Percentiles rank a stretch among this genome's conserved stretches.
These are phyloP conservation scores for Patella vulgata DNA, from an alignment of 1,140 invertebrate genomes.

Conservation along the genomic window DNA sequence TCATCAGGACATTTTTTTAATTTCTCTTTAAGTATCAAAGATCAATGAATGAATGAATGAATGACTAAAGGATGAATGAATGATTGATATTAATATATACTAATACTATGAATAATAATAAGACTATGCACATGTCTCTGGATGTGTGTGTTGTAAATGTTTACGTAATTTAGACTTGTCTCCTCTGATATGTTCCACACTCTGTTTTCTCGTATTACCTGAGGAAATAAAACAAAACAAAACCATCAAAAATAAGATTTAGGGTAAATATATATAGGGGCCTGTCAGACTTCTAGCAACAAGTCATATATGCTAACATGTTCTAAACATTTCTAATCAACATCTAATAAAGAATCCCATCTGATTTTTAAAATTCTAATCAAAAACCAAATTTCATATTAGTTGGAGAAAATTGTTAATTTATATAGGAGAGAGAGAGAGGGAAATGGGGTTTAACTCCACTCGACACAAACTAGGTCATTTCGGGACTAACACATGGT, in stretches of 20 bases:
- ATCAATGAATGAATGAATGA: too few relatives aligned
- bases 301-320: too few relatives aligned
- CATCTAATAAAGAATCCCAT: neutral
- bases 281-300: too few relatives aligned
- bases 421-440: too few relatives aligned
- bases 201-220: conserved; percentile 60
- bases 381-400: neutral
- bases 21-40: too few relatives aligned
- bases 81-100: too few relatives aligned
- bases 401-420: neutral
- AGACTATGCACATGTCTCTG: conserved; percentile 48
- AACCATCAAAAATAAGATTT: neutral
- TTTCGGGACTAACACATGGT: too few relatives aligned
- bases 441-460: too few relatives aligned
- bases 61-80: too few relatives aligned
- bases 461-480: too few relatives aligned
- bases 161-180: conserved; percentile 57
- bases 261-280: neutral
- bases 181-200: conserved; percentile 54
- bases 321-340: neutral
- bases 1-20: too few relatives aligned
- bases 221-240: conserved; percentile 16
- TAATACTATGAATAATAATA: too few relatives aligned
- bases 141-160: conserved; percentile 33
- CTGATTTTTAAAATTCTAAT: neutral